phyloP scores from a whole-genome alignment of 2,797 vertebrate genomes.

The Muscicapa comitata region DNA sequence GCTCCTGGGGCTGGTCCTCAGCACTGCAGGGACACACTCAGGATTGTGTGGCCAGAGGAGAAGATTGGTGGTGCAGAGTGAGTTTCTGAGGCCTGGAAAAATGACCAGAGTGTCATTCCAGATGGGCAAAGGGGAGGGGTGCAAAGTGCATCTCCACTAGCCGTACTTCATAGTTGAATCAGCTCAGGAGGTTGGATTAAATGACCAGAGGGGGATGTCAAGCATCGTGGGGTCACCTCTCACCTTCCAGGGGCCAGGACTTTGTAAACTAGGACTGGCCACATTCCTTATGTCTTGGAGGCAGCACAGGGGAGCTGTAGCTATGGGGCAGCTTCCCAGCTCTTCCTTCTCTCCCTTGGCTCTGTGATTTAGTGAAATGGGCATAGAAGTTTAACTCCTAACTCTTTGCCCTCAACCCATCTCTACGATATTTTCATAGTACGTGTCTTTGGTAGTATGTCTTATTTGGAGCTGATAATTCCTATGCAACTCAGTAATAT shows the following conservation, averaged over 20 bases:
- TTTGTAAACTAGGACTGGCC: not conserved
- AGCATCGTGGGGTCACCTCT: not conserved
- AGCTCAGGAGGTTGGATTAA: not conserved
- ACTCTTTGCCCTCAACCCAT: not conserved
- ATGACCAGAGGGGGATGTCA: not conserved
- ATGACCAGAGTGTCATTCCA: not conserved
- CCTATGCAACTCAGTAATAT: not conserved
- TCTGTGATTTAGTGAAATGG: not conserved
- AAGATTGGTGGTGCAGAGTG: not conserved
- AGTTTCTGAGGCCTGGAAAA: not conserved
- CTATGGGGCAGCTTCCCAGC: not conserved
- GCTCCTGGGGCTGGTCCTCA: not conserved
- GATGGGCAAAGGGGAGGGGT: not conserved
- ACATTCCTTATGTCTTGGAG: not conserved
- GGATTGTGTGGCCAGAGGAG: fast-evolving
- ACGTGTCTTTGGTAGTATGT: not conserved
- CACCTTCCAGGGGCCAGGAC: not conserved
- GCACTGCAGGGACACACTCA: not conserved
- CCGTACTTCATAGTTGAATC: not conserved
- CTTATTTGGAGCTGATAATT: not conserved
- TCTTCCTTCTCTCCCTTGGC: not conserved
- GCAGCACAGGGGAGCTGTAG: not conserved
- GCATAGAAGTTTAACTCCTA: not conserved
- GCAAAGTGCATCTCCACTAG: not conserved
- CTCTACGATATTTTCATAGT: not conserved